Percentiles rank a stretch among this genome's conserved stretches.
Evolutionary conservation across 2,797 vertebrate genomes (phyloP).

Genomic region (Scolopax rusticola): DNA sequence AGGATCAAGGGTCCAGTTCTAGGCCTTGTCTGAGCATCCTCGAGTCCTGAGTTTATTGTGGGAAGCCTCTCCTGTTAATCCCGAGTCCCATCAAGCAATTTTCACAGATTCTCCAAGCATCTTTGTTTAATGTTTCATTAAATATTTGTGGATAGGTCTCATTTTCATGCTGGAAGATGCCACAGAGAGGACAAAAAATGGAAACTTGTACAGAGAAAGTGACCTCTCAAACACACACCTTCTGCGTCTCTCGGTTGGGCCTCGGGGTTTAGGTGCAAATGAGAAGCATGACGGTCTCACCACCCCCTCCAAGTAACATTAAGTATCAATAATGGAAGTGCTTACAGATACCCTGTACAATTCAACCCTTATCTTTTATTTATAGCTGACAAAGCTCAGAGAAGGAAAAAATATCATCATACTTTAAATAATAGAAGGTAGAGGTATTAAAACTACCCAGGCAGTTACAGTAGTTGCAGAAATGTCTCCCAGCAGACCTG

Average conservation of each 20-base stretch:
- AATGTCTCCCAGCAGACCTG: conserved; percentile 90
- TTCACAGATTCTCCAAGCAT: background rate
- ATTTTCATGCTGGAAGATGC: background rate
- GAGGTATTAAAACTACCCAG: conserved; percentile 85
- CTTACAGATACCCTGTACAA: conserved; percentile 88
- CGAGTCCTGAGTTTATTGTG: background rate
- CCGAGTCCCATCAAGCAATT: background rate
- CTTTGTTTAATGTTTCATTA: background rate
- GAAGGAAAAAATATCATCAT: conserved; percentile 91
- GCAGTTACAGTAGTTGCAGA: conserved; percentile 88
- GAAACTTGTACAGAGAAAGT: background rate
- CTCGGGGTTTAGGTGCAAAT: background rate
- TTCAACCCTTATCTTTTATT: conserved; percentile 94
- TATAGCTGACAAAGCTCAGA: conserved; percentile 93
- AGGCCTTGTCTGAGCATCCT: background rate
- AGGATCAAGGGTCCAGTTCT: background rate
- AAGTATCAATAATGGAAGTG: conserved; percentile 94
- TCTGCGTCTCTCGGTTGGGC: background rate
- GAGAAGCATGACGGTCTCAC: conserved; percentile 5
- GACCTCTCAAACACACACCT: background rate
- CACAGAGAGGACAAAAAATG: background rate
- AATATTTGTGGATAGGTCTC: background rate
- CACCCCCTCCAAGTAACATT: conserved; percentile 66
- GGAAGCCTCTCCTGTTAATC: background rate
- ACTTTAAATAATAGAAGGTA: conserved; percentile 93